Conservation (phyloP, 2,888 invertebrate species). For the Balanococcus diminutus region DNA sequence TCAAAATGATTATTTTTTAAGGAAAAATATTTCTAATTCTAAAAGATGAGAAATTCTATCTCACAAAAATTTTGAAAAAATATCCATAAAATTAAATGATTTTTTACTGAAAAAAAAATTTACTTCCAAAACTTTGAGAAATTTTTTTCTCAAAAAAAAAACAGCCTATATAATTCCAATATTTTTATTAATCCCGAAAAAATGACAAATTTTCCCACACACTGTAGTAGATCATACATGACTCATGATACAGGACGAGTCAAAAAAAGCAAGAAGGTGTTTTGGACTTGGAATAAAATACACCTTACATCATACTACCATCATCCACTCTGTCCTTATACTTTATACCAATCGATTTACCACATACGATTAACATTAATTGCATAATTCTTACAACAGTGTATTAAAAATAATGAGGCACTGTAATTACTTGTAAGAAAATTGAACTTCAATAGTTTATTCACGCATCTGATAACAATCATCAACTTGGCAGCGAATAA, state of each 20-base stretch:
- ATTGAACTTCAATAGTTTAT: background rate
- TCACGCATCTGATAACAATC: background rate
- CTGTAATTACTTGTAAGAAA: background rate
- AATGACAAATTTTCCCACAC: too few relatives aligned
- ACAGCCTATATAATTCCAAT: too few relatives aligned
- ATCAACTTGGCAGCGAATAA: background rate
- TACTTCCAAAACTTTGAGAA: too few relatives aligned
- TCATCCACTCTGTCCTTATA: background rate
- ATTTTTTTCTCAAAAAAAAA: too few relatives aligned
- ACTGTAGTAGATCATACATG: too few relatives aligned
- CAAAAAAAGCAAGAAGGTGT: background rate
- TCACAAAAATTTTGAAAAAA: too few relatives aligned
- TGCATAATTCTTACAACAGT: background rate
- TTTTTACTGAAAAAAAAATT: too few relatives aligned
- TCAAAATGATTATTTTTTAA: too few relatives aligned
- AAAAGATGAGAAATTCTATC: too few relatives aligned
- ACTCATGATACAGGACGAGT: background rate
- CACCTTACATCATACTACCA: background rate
- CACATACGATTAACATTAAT: background rate
- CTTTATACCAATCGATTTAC: background rate
- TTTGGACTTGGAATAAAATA: background rate
- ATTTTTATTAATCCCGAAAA: too few relatives aligned
- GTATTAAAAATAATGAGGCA: constrained; percentile 20
- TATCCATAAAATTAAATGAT: too few relatives aligned
- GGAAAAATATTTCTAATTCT: too few relatives aligned